Evolutionary conservation across 2,888 invertebrate genomes (phyloP).

Genomic region (Aproaerema taeniolella): DNA sequence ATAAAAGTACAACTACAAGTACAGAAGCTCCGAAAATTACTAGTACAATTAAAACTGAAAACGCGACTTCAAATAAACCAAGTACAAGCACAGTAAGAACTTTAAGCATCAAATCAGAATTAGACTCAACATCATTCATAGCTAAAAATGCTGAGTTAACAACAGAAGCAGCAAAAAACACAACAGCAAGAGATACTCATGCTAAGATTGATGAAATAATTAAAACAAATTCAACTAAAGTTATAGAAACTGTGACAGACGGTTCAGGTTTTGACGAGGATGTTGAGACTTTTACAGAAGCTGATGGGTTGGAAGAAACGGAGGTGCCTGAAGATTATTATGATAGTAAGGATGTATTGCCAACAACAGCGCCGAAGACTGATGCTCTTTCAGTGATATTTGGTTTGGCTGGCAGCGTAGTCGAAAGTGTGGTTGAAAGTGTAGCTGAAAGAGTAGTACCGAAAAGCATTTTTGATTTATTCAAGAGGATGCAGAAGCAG

Average conservation of each 20-base stretch:
- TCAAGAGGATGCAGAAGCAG: slow-evolving; percentile 66
- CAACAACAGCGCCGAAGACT: slow-evolving; percentile 58
- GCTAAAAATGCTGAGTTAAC: background rate
- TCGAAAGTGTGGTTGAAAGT: slow-evolving; percentile 62
- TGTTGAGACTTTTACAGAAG: slow-evolving; percentile 53
- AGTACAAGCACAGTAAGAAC: slow-evolving; percentile 1
- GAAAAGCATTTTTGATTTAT: slow-evolving; percentile 58
- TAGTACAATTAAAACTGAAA: background rate
- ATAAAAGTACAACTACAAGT: slow-evolving; percentile 12
- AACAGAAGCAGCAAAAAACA: background rate
- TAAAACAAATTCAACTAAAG: slow-evolving; percentile 23
- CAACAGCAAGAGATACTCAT: no score
- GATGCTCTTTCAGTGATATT: slow-evolving; percentile 64
- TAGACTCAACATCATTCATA: background rate
- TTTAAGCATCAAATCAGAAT: background rate
- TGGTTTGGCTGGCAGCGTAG: slow-evolving; percentile 66
- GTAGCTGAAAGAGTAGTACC: slow-evolving; percentile 68
- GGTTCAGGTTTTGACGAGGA: slow-evolving; percentile 39
- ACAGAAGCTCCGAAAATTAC: background rate
- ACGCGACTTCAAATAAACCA: slow-evolving; percentile 2
- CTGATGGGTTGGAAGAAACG: slow-evolving; percentile 46
- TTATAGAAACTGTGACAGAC: slow-evolving; percentile 22
- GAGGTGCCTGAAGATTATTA: slow-evolving; percentile 68
- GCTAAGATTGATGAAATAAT: slow-evolving; percentile 24
- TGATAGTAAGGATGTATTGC: slow-evolving; percentile 58